A percentile compares a stretch with the other conserved stretches of the same genome.
Evolutionary conservation across 2,113 vertebrate genomes (phyloP).

Genomic region (Phrynosoma blainvillii): DNA sequence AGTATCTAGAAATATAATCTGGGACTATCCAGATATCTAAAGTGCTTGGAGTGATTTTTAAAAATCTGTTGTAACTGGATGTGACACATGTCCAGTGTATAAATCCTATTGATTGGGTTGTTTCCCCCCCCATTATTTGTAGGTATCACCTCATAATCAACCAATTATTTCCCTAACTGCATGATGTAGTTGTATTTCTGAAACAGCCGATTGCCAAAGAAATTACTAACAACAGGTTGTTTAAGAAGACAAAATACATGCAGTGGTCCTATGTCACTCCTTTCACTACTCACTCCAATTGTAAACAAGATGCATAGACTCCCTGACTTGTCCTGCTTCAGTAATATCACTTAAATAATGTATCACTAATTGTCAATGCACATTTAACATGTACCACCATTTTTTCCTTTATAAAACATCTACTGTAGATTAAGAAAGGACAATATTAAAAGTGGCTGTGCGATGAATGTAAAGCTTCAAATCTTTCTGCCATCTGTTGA

Average conservation of each 20-base stretch:
- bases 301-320: conserved; percentile 77
- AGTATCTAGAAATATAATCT: conserved; percentile 92
- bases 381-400: conserved; percentile 54
- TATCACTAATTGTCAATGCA: conserved; percentile 51
- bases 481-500: conserved; percentile 36
- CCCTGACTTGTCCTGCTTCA: conserved; percentile 71
- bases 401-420: conserved; percentile 36
- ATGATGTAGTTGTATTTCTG: conserved; percentile 51
- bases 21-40: conserved; percentile 94
- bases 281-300: conserved; percentile 63
- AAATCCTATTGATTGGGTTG: background rate
- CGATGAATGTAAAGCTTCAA: conserved; percentile 59
- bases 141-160: conserved; percentile 47
- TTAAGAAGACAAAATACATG: conserved; percentile 62
- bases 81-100: conserved; percentile 44
- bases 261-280: conserved; percentile 66
- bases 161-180: conserved; percentile 49
- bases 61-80: conserved; percentile 55
- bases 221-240: conserved; percentile 62
- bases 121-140: conserved; percentile 13
- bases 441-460: conserved; percentile 39
- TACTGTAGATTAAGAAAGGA: conserved; percentile 46
- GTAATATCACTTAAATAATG: conserved; percentile 49
- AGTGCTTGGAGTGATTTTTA: conserved; percentile 92
- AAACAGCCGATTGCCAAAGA: conserved; percentile 55